Conservation (phyloP, 2,888 invertebrate genomes). For the Blastobasis lacticolella region DNA sequence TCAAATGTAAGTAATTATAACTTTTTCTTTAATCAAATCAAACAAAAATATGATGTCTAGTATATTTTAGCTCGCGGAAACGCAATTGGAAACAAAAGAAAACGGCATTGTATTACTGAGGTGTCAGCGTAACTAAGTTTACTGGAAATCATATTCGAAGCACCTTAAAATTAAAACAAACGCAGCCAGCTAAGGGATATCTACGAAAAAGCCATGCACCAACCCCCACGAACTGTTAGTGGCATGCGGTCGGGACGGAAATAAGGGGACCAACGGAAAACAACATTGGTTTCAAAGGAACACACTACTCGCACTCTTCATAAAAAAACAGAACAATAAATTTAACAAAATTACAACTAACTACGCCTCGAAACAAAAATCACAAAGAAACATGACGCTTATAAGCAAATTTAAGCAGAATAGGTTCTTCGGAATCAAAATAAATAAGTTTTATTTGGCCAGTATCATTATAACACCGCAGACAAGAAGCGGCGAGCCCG, state of each 20-base stretch:
- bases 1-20: not conserved
- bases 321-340: constrained; percentile 46
- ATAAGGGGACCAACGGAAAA: constrained; percentile 59
- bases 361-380: constrained; percentile 44
- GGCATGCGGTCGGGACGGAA: constrained; percentile 53
- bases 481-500: constrained; percentile 51
- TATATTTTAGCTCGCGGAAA: constrained; percentile 15
- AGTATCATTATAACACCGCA: constrained; percentile 63
- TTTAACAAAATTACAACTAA: constrained; percentile 53
- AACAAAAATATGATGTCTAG: constrained; percentile 25
- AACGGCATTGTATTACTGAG: constrained; percentile 13
- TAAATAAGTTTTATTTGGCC: constrained; percentile 72
- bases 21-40: not conserved
- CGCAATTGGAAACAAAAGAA: constrained; percentile 3
- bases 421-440: constrained; percentile 74
- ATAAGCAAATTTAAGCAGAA: constrained; percentile 74
- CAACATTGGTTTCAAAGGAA: constrained; percentile 70
- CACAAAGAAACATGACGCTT: constrained; percentile 68
- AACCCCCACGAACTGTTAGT: constrained; percentile 55
- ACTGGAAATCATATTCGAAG: constrained; percentile 56
- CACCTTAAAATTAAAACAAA: constrained; percentile 56
- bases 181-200: constrained; percentile 16
- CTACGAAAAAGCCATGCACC: constrained; percentile 48
- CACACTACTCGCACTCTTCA: constrained; percentile 61
- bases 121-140: constrained; percentile 39